These are phyloP conservation scores for Masticophis lateralis DNA, from an alignment of 2,797 vertebrate genomes.

Conservation along the genomic window DNA sequence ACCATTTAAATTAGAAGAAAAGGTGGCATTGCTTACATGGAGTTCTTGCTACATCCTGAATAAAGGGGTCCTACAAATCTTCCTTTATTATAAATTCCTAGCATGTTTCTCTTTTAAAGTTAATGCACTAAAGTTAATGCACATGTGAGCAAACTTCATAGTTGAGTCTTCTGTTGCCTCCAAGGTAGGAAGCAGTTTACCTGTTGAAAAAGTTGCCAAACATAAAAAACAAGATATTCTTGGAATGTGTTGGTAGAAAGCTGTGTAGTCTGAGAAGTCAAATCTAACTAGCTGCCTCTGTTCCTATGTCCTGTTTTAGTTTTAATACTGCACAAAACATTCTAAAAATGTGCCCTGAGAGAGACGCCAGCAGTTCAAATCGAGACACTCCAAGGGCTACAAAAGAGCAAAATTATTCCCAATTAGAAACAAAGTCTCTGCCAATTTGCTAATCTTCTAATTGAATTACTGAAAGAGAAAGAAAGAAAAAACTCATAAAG, in stretches of 20 bases:
- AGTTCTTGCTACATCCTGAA: background rate
- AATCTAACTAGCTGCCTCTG: background rate
- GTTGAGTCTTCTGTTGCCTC: background rate
- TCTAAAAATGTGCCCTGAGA: background rate
- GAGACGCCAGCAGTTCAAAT: background rate
- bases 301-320: background rate
- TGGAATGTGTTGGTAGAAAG: background rate
- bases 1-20: background rate
- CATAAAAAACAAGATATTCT: background rate
- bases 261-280: background rate
- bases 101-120: background rate
- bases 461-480: slow-evolving; percentile 1
- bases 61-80: background rate
- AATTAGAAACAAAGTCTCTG: slow-evolving; percentile 7
- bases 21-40: background rate
- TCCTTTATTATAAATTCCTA: background rate
- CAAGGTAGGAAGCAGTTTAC: background rate
- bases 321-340: background rate
- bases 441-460: slow-evolving; percentile 27
- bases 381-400: background rate
- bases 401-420: slow-evolving; percentile 5
- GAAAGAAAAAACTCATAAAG: background rate
- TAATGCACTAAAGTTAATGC: background rate
- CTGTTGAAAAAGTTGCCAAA: background rate
- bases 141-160: background rate